These are phyloP conservation scores for Aramus guarauna DNA, from an alignment of 2,113 vertebrate genomes.

Conservation along the genomic window DNA sequence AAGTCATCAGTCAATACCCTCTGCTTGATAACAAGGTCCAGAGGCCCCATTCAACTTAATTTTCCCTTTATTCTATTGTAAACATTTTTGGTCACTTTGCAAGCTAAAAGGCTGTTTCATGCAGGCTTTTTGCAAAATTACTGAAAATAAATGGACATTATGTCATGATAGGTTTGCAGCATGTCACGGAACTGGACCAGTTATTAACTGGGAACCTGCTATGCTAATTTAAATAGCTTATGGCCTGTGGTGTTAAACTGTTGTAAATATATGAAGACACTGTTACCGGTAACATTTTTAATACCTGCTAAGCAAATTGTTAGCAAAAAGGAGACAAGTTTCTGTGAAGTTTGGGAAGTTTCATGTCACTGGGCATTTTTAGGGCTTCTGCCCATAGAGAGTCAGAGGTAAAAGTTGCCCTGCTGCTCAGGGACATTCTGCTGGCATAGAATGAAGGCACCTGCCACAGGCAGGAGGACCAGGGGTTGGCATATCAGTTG, in stretches of 20 bases:
- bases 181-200: fast-evolving
- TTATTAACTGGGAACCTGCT: not conserved
- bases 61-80: not conserved
- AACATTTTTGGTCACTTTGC: not conserved
- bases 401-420: not conserved
- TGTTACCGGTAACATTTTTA: not conserved
- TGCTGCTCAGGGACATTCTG: not conserved
- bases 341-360: not conserved
- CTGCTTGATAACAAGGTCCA: not conserved
- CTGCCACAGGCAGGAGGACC: not conserved
- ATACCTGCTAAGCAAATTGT: not conserved
- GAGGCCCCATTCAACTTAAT: not conserved
- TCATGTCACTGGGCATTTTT: not conserved
- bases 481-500: not conserved
- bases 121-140: not conserved
- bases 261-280: not conserved
- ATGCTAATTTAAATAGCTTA: not conserved
- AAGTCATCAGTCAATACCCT: not conserved
- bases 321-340: not conserved
- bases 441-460: not conserved
- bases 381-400: not conserved
- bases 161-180: fast-evolving
- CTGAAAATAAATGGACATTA: not conserved
- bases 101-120: not conserved
- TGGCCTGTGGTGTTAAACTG: not conserved